Evolutionary conservation across 1,140 invertebrate species (phyloP), one percentile per base, ranked within the genome.

Genomic region (Drosophila leontia): DNA sequence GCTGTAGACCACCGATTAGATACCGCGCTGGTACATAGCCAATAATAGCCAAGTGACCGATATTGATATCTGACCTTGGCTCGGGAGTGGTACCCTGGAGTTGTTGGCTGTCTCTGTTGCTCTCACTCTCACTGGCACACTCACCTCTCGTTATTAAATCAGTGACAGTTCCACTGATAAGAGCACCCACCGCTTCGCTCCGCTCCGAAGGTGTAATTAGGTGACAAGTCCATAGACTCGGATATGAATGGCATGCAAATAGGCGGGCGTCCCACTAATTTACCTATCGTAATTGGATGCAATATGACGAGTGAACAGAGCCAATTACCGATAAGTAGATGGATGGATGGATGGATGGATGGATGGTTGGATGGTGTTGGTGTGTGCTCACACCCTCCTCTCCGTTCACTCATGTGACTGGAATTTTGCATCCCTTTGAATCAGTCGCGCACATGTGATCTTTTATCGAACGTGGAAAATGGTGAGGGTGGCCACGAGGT

Each of bases 111-210:
- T 3, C 56, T n/a, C 37, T 42, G 19, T 7, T 13, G 6, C 53
- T 11, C 19, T 26, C 19, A 8, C 45, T 19, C 29, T 50, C 11
- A 19, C 12, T 15, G 26, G 26, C 26, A 29, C 26, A 29, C 13
- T 11, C 67, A 29, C 19, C 32, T 60, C 51, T 72, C 76, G 50
- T 80, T 83, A 87, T 87, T 87, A 87, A 87, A 88, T 88, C 83
- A 78, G 62, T 62, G 58, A 68, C 47, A 71, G 67, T 32, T 59
- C 23, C 26, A 7, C 51, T n/a, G 67, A 72, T 72, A 60, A 72
- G 32, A 23, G 51, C 12, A 19, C 7, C 34, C 6, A 3, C 7
- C 15, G 58, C 45, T 42, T 15, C 41, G 15, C 62, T 23, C 29
- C 9, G 17, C 29, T 3, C 12, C 7, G 19, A 50, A 51, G 42